These are phyloP conservation scores for Notocelia uddmanniana DNA, from an alignment of 2,888 invertebrate species.

Conservation along the genomic window DNA sequence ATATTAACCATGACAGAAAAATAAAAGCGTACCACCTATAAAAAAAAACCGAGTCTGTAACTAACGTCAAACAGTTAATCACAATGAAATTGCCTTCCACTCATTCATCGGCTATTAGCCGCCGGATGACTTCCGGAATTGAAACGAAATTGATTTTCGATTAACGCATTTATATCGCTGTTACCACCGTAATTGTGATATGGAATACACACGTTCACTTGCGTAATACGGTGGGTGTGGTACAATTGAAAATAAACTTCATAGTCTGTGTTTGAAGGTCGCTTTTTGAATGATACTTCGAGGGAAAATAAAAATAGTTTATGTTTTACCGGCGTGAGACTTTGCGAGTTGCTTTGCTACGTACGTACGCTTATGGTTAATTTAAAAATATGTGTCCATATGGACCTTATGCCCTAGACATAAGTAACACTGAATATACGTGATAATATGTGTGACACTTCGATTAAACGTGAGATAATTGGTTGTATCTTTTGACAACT, in stretches of 20 bases:
- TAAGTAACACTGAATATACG: conserved; percentile 17
- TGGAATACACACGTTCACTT: conserved; percentile 42
- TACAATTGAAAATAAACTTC: not conserved
- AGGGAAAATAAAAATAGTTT: conserved; percentile 11
- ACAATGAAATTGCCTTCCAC: conserved; percentile 38
- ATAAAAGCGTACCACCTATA: conserved; percentile 6
- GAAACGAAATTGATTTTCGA: conserved; percentile 44
- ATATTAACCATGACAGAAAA: conserved; percentile 3
- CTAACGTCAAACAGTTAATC: conserved; percentile 29
- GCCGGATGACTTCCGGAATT: conserved; percentile 44
- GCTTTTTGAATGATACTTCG: not conserved
- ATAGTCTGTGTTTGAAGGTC: not conserved
- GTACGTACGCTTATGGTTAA: not conserved
- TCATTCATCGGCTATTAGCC: conserved; percentile 39
- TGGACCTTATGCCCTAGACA: not conserved
- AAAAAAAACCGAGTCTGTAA: conserved; percentile 11
- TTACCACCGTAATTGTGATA: conserved; percentile 40
- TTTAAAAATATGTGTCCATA: not conserved
- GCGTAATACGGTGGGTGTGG: conserved; percentile 16
- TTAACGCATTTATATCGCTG: conserved; percentile 44
- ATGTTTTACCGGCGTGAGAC: conserved; percentile 18
- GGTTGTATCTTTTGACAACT: not conserved
- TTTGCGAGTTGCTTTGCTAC: conserved; percentile 7
- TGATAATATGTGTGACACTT: conserved; percentile 4
- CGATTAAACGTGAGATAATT: conserved; percentile 17